Percentiles rank a stretch among this genome's conserved stretches.
Evolutionary conservation across 2,113 vertebrate genomes (phyloP).

Genomic region (Calidris pugnax): DNA sequence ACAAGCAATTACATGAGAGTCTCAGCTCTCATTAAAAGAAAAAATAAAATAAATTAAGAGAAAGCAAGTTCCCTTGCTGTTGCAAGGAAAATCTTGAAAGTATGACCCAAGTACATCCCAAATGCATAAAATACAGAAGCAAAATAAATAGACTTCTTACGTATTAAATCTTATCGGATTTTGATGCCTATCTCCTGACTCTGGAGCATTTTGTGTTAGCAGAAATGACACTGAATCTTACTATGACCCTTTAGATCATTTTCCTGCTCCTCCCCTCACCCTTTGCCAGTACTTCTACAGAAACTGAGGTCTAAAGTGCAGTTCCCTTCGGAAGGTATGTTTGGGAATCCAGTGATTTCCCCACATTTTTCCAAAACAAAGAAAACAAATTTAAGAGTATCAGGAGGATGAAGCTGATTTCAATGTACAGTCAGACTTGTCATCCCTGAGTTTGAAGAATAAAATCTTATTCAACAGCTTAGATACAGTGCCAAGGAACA

Average conservation of each 20-base stretch:
- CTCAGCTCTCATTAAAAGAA: background rate
- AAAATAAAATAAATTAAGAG: background rate
- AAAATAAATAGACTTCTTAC: background rate
- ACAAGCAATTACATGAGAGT: background rate
- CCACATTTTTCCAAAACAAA: background rate
- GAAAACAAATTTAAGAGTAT: background rate
- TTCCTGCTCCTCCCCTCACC: background rate
- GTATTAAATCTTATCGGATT: background rate
- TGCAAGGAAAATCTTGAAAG: background rate
- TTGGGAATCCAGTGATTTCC: slow-evolving; percentile 7
- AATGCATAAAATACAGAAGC: background rate
- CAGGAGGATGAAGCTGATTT: background rate
- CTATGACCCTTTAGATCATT: background rate
- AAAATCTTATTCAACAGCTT: background rate
- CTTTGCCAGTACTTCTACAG: background rate
- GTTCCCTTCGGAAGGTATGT: background rate
- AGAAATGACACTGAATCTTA: background rate
- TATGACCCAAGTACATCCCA: background rate
- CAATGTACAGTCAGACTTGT: background rate
- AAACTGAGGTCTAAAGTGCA: background rate
- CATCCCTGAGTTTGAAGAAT: background rate
- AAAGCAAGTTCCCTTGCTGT: background rate
- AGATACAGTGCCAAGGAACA: background rate
- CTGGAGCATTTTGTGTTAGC: background rate
- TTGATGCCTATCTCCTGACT: background rate